phyloP scores from a whole-genome alignment of 2,113 vertebrate species.

The Pipra filicauda region DNA sequence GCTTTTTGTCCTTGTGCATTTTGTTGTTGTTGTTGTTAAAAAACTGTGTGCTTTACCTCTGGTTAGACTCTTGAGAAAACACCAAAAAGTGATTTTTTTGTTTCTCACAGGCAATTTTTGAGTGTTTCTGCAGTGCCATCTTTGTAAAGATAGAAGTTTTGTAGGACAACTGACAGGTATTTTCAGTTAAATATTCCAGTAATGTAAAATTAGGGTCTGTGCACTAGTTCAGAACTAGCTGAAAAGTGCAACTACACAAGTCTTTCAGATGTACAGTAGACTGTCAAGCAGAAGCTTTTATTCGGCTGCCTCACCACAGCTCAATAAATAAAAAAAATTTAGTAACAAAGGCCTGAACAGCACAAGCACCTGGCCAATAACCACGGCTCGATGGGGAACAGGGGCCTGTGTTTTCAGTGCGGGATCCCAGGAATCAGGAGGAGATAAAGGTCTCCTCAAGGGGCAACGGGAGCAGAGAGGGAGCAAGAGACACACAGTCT shows the following conservation, averaged over 20 bases:
- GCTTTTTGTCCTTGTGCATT: neutral
- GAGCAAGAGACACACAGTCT: neutral
- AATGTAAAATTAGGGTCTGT: neutral
- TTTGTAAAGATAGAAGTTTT: neutral
- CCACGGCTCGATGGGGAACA: neutral
- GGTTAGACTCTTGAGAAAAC: neutral
- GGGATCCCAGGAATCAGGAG: neutral
- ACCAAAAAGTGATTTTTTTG: neutral
- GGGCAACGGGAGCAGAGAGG: neutral
- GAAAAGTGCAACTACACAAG: neutral
- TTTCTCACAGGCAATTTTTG: neutral
- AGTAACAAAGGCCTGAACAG: neutral
- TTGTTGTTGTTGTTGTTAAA: neutral
- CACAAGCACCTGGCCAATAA: neutral
- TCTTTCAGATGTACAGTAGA: neutral
- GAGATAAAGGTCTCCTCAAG: neutral
- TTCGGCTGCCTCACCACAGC: neutral
- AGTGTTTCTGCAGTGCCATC: neutral
- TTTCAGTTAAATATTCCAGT: neutral
- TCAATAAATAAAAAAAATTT: neutral
- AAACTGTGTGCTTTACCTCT: neutral
- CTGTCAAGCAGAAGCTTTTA: neutral
- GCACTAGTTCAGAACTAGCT: neutral
- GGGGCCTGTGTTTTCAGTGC: fast-evolving
- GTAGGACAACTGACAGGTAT: neutral